Evolutionary conservation across 2,888 invertebrate genomes (phyloP).

Genomic region (Tyria jacobaeae): DNA sequence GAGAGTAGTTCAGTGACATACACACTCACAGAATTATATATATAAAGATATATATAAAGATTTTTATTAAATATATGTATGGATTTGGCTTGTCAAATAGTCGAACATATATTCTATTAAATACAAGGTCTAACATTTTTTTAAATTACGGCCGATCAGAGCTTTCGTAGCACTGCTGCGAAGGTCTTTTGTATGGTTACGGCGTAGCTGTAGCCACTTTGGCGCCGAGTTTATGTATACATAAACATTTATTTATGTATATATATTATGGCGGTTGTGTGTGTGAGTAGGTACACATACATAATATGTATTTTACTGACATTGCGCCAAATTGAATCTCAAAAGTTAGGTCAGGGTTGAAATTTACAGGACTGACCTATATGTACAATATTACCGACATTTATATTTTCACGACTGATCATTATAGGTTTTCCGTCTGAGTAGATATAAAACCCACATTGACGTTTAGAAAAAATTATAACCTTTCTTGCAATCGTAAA

Average conservation of each 20-base stretch:
- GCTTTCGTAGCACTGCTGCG: constrained; percentile 32
- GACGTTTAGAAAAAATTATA: not conserved
- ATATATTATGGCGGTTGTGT: constrained; percentile 19
- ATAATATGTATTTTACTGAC: constrained; percentile 24
- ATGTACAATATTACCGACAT: constrained; percentile 1
- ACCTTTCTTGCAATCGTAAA: not conserved
- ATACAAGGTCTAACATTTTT: not conserved
- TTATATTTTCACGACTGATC: not conserved
- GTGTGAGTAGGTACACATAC: not conserved
- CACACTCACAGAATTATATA: too few relatives aligned
- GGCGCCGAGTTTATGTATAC: constrained; percentile 30
- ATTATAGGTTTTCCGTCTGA: not conserved
- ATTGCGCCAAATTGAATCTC: constrained; percentile 42
- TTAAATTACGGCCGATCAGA: not conserved
- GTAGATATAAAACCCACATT: not conserved
- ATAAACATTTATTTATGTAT: too few relatives aligned
- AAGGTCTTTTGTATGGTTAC: constrained; percentile 37
- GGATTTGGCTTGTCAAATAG: too few relatives aligned
- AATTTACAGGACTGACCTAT: constrained; percentile 7
- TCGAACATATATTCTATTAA: not conserved
- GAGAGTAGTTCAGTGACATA: too few relatives aligned
- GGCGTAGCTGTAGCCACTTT: constrained; percentile 43
- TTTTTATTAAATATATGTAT: too few relatives aligned
- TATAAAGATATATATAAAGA: too few relatives aligned
- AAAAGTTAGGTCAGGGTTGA: constrained; percentile 31